Conservation (phyloP, 2,888 invertebrate genomes). For the Dinocampus coccinellae region DNA sequence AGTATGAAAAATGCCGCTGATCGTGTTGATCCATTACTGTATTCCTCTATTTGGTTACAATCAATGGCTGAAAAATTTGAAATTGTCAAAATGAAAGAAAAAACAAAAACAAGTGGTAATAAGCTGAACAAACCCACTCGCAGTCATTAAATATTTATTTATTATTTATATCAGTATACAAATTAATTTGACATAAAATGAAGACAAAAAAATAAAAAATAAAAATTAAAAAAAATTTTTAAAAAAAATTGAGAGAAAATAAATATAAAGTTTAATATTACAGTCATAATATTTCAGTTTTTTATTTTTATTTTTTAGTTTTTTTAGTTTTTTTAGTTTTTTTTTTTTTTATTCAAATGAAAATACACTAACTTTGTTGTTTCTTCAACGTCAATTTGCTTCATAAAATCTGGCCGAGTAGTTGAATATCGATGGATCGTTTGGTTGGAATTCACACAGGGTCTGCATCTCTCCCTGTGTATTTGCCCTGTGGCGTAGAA, state of each 20-base stretch:
- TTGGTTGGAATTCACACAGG: constrained; percentile 18
- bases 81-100: constrained; percentile 45
- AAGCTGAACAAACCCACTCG: constrained; percentile 17
- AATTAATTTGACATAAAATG: background rate
- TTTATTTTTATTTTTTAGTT: background rate
- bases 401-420: background rate
- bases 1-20: constrained; percentile 51
- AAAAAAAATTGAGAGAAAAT: too few relatives aligned
- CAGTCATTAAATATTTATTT: background rate
- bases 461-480: background rate
- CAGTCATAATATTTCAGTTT: background rate
- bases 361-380: constrained; percentile 9
- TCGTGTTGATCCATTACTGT: constrained; percentile 50
- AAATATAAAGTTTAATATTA: background rate
- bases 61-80: constrained; percentile 49
- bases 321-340: background rate
- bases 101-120: constrained; percentile 27
- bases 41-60: constrained; percentile 49
- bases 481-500: constrained; percentile 5
- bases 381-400: constrained; percentile 13
- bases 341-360: background rate
- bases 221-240: background rate
- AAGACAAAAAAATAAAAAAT: background rate
- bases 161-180: background rate
- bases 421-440: background rate